These are phyloP conservation scores for Drosophila paulistorum DNA, from an alignment of 1,140 invertebrate species.

Conservation along the genomic window DNA sequence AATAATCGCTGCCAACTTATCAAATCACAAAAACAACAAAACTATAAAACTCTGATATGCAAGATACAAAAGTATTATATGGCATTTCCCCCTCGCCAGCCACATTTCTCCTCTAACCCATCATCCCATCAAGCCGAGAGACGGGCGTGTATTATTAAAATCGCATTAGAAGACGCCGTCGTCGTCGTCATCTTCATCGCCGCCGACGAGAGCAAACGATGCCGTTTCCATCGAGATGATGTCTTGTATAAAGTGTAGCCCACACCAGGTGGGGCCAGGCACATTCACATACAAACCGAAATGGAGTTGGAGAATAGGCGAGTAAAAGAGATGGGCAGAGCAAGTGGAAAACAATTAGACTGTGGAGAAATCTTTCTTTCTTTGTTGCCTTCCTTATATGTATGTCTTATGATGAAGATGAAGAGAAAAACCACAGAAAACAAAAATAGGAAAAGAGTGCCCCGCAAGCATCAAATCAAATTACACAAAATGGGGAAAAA, in stretches of 20 bases:
- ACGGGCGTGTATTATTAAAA: slow-evolving; percentile 82
- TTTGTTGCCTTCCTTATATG: slow-evolving; percentile 4
- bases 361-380: slow-evolving; percentile 63
- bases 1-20: slow-evolving; percentile 81
- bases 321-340: slow-evolving; percentile 22
- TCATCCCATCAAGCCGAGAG: slow-evolving; percentile 31
- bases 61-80: slow-evolving; percentile 37
- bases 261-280: slow-evolving; percentile 18
- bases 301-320: not conserved
- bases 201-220: not conserved
- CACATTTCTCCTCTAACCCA: slow-evolving; percentile 16
- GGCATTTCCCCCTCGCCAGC: not conserved
- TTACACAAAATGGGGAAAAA: not conserved
- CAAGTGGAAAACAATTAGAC: slow-evolving; percentile 67
- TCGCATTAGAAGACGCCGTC: slow-evolving; percentile 79
- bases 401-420: slow-evolving; percentile 25
- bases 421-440: slow-evolving; percentile 9
- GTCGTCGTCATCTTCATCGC: not conserved
- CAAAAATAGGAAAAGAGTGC: slow-evolving; percentile 7
- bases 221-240: slow-evolving; percentile 38
- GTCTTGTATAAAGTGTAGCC: slow-evolving; percentile 72
- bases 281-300: not conserved
- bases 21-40: slow-evolving; percentile 58
- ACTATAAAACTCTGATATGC: slow-evolving; percentile 53
- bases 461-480: slow-evolving; percentile 19